A percentile compares a stretch with the other conserved stretches of the same genome.
phyloP scores from a whole-genome alignment of 2,888 invertebrate genomes.

The Drosophila putrida region DNA sequence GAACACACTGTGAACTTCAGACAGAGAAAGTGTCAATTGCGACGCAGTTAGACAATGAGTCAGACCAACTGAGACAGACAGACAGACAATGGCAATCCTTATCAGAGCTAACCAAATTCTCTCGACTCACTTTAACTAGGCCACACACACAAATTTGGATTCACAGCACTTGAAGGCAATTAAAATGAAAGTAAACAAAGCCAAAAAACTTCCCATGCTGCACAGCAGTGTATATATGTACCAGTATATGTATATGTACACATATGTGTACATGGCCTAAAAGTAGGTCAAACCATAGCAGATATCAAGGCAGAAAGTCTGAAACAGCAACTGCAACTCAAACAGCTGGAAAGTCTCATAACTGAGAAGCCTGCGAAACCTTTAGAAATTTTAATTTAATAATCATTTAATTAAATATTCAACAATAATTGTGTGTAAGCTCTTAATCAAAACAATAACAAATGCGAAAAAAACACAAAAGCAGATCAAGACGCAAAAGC shows the following conservation, averaged over 20 bases:
- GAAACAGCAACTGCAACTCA: conserved; percentile 5
- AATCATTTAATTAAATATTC: conserved; percentile 13
- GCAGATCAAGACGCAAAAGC: conserved; percentile 5
- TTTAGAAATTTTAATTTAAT: conserved; percentile 5
- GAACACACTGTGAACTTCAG: conserved; percentile 15
- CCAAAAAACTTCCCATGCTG: conserved; percentile 43
- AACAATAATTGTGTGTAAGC: background rate
- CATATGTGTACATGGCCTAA: conserved; percentile 23
- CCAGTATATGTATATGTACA: background rate
- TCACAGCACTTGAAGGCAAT: conserved; percentile 30
- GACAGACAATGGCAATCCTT: conserved; percentile 30
- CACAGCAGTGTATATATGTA: conserved; percentile 11
- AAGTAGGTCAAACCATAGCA: conserved; percentile 50
- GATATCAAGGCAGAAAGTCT: conserved; percentile 23
- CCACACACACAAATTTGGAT: conserved; percentile 41
- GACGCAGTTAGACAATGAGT: conserved; percentile 38
- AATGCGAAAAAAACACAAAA: conserved; percentile 19
- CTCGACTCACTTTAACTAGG: conserved; percentile 37
- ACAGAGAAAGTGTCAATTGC: conserved; percentile 44
- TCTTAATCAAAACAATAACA: conserved; percentile 15
- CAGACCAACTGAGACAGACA: conserved; percentile 9
- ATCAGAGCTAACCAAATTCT: conserved; percentile 30
- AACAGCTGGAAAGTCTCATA: conserved; percentile 9
- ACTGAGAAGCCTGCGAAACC: conserved; percentile 3
- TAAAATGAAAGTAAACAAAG: conserved; percentile 60